These are phyloP conservation scores for Myotis davidii DNA, from an alignment of 2,113 vertebrate species.

Conservation along the genomic window DNA sequence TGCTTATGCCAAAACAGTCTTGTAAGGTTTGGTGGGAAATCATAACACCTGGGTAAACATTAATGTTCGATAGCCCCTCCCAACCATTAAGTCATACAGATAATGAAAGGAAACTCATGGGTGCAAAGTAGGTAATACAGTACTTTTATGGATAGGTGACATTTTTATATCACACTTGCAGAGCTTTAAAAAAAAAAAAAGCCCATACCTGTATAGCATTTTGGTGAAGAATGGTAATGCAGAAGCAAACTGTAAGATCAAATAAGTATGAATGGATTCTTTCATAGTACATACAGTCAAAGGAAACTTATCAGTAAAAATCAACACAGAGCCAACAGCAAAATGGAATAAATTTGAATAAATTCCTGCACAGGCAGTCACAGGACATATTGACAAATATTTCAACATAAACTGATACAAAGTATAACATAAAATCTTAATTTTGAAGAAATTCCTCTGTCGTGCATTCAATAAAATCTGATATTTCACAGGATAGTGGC, in stretches of 20 bases:
- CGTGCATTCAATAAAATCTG: neutral
- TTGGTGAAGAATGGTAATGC: constrained; percentile 54
- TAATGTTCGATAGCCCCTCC: neutral
- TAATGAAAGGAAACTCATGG: neutral
- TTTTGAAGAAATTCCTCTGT: constrained; percentile 38
- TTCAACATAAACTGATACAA: constrained; percentile 51
- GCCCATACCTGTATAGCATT: neutral
- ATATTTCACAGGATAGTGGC: neutral
- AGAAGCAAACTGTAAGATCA: constrained; percentile 29
- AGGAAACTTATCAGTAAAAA: constrained; percentile 57
- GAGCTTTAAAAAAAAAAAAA: neutral
- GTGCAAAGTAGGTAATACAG: neutral
- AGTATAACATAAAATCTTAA: constrained; percentile 54
- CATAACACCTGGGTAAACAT: neutral
- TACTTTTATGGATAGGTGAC: neutral
- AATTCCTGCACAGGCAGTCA: constrained; percentile 35
- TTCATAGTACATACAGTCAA: neutral
- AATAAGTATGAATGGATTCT: constrained; percentile 57
- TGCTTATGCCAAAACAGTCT: neutral
- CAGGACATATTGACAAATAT: constrained; percentile 59
- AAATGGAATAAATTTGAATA: constrained; percentile 69
- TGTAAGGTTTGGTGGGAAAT: neutral
- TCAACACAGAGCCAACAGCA: constrained; percentile 3
- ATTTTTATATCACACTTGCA: neutral
- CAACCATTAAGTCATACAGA: neutral